phyloP scores from a whole-genome alignment of 2,113 vertebrate genomes.

The Rhegmatorhina hoffmannsi region DNA sequence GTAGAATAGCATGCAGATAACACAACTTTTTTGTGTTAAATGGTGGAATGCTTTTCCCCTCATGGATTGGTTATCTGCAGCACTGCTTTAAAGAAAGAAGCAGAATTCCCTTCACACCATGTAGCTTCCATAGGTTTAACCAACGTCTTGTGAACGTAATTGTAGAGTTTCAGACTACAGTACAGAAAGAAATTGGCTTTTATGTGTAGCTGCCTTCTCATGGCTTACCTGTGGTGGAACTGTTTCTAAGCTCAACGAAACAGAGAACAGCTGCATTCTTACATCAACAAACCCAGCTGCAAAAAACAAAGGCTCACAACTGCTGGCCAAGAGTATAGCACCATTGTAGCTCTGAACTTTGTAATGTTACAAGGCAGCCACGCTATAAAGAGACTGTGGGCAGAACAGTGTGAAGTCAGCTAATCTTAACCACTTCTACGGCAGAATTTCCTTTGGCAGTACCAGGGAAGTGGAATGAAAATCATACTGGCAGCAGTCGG shows the following conservation, averaged over 20 bases:
- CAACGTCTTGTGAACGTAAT: not conserved
- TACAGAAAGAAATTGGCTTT: not conserved
- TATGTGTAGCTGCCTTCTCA: not conserved
- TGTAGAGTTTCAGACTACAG: not conserved
- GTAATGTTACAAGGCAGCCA: not conserved
- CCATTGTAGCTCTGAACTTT: not conserved
- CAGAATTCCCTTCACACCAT: not conserved
- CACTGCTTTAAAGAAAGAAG: not conserved
- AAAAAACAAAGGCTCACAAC: not conserved
- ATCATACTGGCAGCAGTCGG: not conserved
- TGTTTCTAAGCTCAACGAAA: not conserved
- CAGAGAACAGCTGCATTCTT: not conserved
- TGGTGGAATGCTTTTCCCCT: not conserved
- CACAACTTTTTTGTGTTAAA: not conserved
- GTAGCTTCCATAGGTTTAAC: not conserved
- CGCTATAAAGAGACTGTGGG: slow-evolving; percentile 29
- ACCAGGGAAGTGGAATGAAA: not conserved
- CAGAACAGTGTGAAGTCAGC: slow-evolving; percentile 23
- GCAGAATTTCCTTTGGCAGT: slow-evolving; percentile 2
- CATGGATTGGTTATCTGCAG: not conserved
- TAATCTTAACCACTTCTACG: not conserved
- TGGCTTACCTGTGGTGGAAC: not conserved
- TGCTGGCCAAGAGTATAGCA: not conserved
- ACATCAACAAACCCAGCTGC: slow-evolving; percentile 22
- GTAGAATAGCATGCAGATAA: not conserved